Base-by-base conservation (phyloP, 1,140 invertebrate species). In the Pseudomyrmex dendroicus region DNA sequence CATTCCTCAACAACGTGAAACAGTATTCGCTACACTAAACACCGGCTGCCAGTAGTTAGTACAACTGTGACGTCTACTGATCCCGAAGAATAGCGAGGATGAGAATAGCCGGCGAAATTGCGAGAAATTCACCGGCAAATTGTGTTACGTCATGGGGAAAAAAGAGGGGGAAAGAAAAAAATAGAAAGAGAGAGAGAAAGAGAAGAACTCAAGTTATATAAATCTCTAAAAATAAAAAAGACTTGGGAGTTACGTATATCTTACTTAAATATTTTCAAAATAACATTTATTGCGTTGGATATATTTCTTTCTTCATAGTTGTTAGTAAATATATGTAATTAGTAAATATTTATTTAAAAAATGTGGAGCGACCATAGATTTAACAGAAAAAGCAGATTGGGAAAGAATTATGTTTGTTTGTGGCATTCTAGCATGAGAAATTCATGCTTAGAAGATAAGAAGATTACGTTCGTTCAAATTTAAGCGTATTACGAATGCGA, bases 1-100 rank as follows among this genome's bases (percentile, higher is more conserved):
- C 84, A 78, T 78, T 78, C 44, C 20, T 66, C 54, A 59, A 59
- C 44, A 13, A 57, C 15, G 52, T 57, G 52, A 22, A 76, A 76
- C 59, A 54, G 17, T 25, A 9, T 3, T 0, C 13, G 12, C 22
- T 48, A 46, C 12, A 64, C 48, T 54, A 56, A 73, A 54, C 12
- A 54, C 4, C 13, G 3, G 20, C 35, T 78, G 46, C 10, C 9
- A 15, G 54, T 68, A 68, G 44, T 48, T 78, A 46, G 62, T 64
- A 15, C 25, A 54, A 66, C 12, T 54, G 20, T 48, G 44, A 57
- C 35, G 52, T 77, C 17, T 56, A 13, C 62, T 25, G 54, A 70
- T 70, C 46, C 1, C 44, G 12, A 78, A 76, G 20, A 78, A 59
- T 35, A 59, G 8, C 3, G 17, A 50, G 2, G 10, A 59, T 59